phyloP scores from a whole-genome alignment of 2,888 invertebrate genomes.

The Hipparchia sbordonii region DNA sequence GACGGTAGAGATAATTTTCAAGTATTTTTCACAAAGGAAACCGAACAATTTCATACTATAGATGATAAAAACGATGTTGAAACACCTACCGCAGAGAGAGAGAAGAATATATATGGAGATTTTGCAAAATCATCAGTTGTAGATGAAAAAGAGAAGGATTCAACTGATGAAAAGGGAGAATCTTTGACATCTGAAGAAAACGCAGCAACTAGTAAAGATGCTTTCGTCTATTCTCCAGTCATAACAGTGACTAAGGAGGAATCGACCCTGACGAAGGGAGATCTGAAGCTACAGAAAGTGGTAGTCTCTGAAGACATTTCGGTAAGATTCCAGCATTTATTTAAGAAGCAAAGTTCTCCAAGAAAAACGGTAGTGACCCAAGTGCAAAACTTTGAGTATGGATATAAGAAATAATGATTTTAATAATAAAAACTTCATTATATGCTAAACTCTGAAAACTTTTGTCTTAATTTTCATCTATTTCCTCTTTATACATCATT shows the following conservation, averaged over 20 bases:
- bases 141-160: no score
- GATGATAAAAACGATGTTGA: neutral
- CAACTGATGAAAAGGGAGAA: neutral
- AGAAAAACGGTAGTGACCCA: conserved; percentile 65
- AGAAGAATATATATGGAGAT: neutral
- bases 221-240: conserved; percentile 54
- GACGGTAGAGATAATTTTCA: neutral
- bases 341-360: conserved; percentile 60
- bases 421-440: neutral
- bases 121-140: neutral
- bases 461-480: neutral
- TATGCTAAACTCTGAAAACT: neutral
- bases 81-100: neutral
- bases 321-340: conserved; percentile 68
- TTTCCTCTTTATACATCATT: neutral
- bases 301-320: conserved; percentile 68
- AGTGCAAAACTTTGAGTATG: conserved; percentile 66
- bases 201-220: conserved; percentile 35
- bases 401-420: conserved; percentile 48
- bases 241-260: conserved; percentile 66
- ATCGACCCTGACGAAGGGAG: conserved; percentile 60
- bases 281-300: conserved; percentile 64
- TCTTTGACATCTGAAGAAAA: conserved; percentile 16
- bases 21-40: neutral
- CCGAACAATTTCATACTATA: neutral